Base-by-base conservation (phyloP, 2,113 vertebrate genomes). In the Acrocephalus arundinaceus region DNA sequence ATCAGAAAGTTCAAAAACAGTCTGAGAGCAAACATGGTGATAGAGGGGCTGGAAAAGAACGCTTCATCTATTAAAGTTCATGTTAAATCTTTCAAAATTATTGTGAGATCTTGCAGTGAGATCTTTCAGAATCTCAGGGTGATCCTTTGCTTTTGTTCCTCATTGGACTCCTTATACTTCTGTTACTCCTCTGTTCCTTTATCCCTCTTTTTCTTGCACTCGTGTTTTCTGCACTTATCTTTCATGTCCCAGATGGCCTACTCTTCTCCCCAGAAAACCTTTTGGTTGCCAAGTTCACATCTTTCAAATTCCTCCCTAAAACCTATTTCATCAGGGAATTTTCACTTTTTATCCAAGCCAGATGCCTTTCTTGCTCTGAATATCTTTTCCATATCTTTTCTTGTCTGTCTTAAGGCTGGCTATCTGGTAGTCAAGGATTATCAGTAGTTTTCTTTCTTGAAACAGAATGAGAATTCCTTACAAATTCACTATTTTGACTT, bases 231-330 rank as follows among this genome's bases (percentile, higher is more conserved):
- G 30, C 22, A 18, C 11, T 67, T 46, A 73, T 20, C 61, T 74
- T 91, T 72, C 52, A 5, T 54, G 18, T 46, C 28, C 11, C 78
- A 78, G 58, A 70, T 37, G 15, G 20, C 25, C 49, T 17, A 15
- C 25, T 23, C 9, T 82, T 18, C 41, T 71, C 8, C 17, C 17
- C 16, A 6, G 31, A 11, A 83, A 35, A 2, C 2, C 5, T 73
- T 83, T 77, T 74, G 21, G 9, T 46, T 94, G 90, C 72, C 78
- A 95, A 51, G 21, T 41, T 93, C 55, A 79, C 55, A 85, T 95
- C 46, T 80, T 94, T 94, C 41, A 63, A 74, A 94, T 95, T 91
- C 92, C 30, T 94, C 16, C 20, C 28, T 91, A 93, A 96, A 90
- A 54, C 92, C 79, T 58, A 28, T 51, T 88, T 96, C 65, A 63